Evolutionary conservation across 2,797 vertebrate genomes (phyloP).

Genomic region (Gephyroberyx darwinii): DNA sequence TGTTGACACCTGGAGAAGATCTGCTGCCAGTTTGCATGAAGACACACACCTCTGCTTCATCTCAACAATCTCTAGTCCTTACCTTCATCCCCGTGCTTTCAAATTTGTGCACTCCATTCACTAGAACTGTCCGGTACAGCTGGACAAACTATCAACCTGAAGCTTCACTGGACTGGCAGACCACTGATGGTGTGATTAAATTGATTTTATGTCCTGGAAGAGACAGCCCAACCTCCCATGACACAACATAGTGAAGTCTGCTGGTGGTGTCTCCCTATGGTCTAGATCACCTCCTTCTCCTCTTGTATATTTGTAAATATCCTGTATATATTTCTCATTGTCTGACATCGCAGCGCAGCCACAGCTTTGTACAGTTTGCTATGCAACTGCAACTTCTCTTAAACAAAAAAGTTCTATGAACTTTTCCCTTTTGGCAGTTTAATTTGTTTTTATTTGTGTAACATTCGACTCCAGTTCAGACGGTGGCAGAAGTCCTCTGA

Average conservation of each 20-base stretch:
- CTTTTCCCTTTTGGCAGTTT: conserved; percentile 37
- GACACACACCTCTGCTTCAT: not conserved
- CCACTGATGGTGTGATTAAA: conserved; percentile 8
- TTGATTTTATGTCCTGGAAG: conserved; percentile 20
- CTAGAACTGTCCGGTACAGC: not conserved
- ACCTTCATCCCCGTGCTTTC: conserved; percentile 1
- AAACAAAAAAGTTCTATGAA: conserved; percentile 27
- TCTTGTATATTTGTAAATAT: conserved; percentile 85
- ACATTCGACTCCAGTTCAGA: conserved; percentile 17
- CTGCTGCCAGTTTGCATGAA: not conserved
- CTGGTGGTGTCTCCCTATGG: conserved; percentile 29
- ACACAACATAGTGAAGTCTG: conserved; percentile 10
- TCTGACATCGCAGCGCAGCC: conserved; percentile 61
- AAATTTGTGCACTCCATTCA: conserved; percentile 42
- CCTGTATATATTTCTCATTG: conserved; percentile 72
- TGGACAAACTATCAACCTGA: conserved; percentile 17
- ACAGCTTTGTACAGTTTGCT: conserved; percentile 71
- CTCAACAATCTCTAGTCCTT: not conserved
- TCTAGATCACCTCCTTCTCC: conserved; percentile 19
- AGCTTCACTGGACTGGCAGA: conserved; percentile 15
- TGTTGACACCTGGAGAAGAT: conserved; percentile 16
- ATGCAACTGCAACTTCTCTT: conserved; percentile 54
- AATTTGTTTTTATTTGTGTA: conserved; percentile 54
- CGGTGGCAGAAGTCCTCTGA: conserved; percentile 12
- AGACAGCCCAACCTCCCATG: not conserved